Evolutionary conservation across 2,888 invertebrate species (phyloP), one percentile per base, ranked within the genome.

Genomic region (Melanostoma scalare): DNA sequence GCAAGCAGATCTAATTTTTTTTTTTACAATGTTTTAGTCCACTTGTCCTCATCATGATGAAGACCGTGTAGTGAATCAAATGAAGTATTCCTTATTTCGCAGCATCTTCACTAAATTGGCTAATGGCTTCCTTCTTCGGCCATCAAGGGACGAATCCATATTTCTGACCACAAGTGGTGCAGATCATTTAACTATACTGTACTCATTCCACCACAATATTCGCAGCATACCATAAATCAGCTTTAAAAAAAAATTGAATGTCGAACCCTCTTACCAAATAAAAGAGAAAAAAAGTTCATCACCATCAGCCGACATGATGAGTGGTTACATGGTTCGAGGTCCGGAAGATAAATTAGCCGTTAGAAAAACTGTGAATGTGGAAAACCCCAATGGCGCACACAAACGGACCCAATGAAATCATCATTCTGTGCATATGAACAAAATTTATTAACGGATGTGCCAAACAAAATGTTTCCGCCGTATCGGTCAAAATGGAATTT

Each of bases 311-410:
- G n/a, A 2, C 48, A 40, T 68, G 52, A 69, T 46, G 38, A 63
- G 55, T 48, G 46, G 52, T 4, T 10, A 56, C 20, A 20, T 20
- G 20, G 20, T 20, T 20, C 20, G 20, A 20, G 52, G 63, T 68
- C 82, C 78, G 82, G 82, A 78, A 82, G 78, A 82, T 78, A 82
- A 78, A 82, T 82, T 82, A 73, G 56, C 78, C 78, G 82, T 78
- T 82, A 73, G 82, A 73, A 73, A 73, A 82, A 77, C 82, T 82
- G 82, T 82, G 82, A 82, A 58, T 40, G 68, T 82, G 82, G 77
- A 81, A 80, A 82, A 77, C 82, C 82, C 68, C 38, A 63, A 56
- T 69, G 68, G n/a, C 78, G 65, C 81, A 82, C 82, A 78, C 68
- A 76, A 53, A 67, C 44, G 4, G 10, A 48, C 10, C 68, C 77